A percentile compares a stretch with the other conserved stretches of the same genome.
Evolutionary conservation across 1,140 invertebrate genomes (phyloP).

Genomic region (Psix sp.): DNA sequence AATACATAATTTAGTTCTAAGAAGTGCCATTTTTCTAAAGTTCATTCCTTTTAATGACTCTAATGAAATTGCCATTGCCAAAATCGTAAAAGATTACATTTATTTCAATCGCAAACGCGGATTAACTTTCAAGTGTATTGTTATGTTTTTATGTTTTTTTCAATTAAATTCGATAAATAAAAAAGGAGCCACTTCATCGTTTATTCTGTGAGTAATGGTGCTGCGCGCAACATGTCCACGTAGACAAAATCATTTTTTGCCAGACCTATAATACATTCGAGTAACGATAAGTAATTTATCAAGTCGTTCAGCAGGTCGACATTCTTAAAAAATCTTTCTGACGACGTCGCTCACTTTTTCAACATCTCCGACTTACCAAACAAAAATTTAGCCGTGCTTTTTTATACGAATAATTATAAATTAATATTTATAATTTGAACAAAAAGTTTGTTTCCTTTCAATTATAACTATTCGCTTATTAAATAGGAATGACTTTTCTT

Average conservation of each 20-base stretch:
- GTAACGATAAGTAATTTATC: conserved; percentile 22
- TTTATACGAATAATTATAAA: too few species aligned
- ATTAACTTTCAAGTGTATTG: conserved; percentile 35
- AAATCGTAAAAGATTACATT: too few species aligned
- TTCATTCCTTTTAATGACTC: conserved; percentile 5
- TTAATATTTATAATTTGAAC: too few species aligned
- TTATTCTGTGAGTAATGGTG: conserved; percentile 32
- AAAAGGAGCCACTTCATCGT: conserved; percentile 2
- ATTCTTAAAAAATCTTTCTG: background rate
- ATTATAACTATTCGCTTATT: too few species aligned
- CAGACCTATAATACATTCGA: conserved; percentile 24
- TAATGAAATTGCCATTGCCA: conserved; percentile 40
- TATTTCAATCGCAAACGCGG: conserved; percentile 24
- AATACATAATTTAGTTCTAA: conserved; percentile 31
- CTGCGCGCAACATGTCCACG: conserved; percentile 24
- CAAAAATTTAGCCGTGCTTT: too few species aligned
- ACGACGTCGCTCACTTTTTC: too few species aligned
- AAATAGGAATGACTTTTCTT: too few species aligned
- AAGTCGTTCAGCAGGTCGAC: background rate
- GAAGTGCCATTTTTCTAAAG: background rate
- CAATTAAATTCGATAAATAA: conserved; percentile 31
- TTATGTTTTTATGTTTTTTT: conserved; percentile 39
- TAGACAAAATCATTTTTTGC: conserved; percentile 28
- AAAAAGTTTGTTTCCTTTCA: too few species aligned
- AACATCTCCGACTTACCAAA: too few species aligned